Base-by-base conservation (phyloP, 1,140 invertebrate species). In the Scaptomyza hsui region DNA sequence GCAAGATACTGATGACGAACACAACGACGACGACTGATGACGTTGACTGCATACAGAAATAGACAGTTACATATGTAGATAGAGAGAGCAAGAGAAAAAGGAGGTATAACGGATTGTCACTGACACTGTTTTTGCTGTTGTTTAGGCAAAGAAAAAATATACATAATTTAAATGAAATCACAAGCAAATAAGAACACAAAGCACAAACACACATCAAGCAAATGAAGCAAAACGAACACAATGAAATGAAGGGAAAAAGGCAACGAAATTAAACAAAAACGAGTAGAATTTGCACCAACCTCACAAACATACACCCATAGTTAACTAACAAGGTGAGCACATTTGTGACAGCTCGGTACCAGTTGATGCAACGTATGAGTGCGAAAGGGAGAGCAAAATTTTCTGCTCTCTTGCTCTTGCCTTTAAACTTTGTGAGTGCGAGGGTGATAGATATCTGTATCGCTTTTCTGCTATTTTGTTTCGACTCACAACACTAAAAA, bases 231-330 rank as follows among this genome's bases (percentile, higher is more conserved):
- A 61, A 35, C 56, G 26, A n/a, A 47, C 7, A 41, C 32, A 51
- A 49, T 41, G 42, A 53, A 73, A 74, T 21, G 15, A 45, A 69
- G 65, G 57, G 18, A 47, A 63, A 44, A 56, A 47, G 13, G 29
- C 32, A 18, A 63, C 65, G 37, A 57, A 80, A 61, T 64, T 48
- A 65, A 85, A 77, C 64, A 60, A 86, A 85, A 85, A 80, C 73
- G 53, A 85, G 80, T 85, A 86, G 73, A 86, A 71, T 70, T 86
- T 85, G 74, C 73, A 85, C 62, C 65, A 78, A 67, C 32, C 60
- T 51, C 24, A 39, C 29, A 72, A 29, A 59, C 59, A 55, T 32
- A 29, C 26, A 29, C 26, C 6, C 5, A 7, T 29, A n/a, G n/a
- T n/a, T n/a, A n/a, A n/a, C n/a, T n/a, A n/a, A n/a, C n/a, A n/a